Evolutionary conservation across 2,888 invertebrate genomes (phyloP).

Genomic region (Gandaritis pyraliata): DNA sequence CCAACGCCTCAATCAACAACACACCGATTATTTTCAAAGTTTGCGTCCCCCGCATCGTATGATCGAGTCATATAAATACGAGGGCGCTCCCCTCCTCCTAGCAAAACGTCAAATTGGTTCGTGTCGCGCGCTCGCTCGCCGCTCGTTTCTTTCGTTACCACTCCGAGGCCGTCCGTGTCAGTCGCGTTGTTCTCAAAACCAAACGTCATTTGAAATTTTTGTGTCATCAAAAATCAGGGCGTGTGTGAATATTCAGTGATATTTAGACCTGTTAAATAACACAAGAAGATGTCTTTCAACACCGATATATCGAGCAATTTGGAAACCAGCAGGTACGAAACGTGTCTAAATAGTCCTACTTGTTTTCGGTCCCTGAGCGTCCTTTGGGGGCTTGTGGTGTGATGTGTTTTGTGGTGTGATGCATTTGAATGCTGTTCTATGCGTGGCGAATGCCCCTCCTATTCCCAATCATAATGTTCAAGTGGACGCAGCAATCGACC

Average conservation of each 20-base stretch:
- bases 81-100: slow-evolving; percentile 72
- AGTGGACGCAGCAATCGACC: slow-evolving; percentile 37
- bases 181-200: slow-evolving; percentile 62
- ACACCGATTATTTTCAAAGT: slow-evolving; percentile 67
- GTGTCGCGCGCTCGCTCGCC: slow-evolving; percentile 59
- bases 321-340: slow-evolving; percentile 83
- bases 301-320: slow-evolving; percentile 78
- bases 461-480: slow-evolving; percentile 20
- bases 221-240: slow-evolving; percentile 68
- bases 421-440: slow-evolving; percentile 46
- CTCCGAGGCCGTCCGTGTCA: slow-evolving; percentile 55
- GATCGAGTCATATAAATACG: slow-evolving; percentile 80
- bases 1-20: slow-evolving; percentile 52
- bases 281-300: slow-evolving; percentile 82
- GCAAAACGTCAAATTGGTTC: slow-evolving; percentile 75
- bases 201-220: slow-evolving; percentile 64
- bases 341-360: slow-evolving; percentile 52
- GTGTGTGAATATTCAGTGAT: slow-evolving; percentile 80
- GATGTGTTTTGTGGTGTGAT: slow-evolving; percentile 42
- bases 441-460: slow-evolving; percentile 31
- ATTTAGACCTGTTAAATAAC: slow-evolving; percentile 77
- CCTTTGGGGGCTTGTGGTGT: slow-evolving; percentile 46
- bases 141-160: slow-evolving; percentile 33
- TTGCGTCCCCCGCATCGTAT: slow-evolving; percentile 77
- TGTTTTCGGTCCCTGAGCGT: slow-evolving; percentile 52